Evolutionary conservation across 2,888 invertebrate species (phyloP), one percentile per base, ranked within the genome.

Genomic region (Agonopterix subpropinquella): DNA sequence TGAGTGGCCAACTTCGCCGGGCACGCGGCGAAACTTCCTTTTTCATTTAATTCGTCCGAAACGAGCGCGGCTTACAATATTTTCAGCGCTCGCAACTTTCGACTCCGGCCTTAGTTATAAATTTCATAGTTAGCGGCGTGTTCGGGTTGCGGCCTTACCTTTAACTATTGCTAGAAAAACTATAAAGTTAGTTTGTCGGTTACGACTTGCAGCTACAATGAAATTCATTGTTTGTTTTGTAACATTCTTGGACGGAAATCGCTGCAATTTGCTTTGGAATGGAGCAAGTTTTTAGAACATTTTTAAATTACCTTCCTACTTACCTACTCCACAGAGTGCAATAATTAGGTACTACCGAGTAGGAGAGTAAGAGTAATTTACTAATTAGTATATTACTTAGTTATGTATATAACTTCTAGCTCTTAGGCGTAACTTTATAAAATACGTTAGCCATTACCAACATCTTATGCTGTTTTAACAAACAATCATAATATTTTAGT

Each of bases 1-100:
- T 81, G 80, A 80, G 81, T 78, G 75, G 74, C 65, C 75, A 85
- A 86, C 83, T 85, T 85, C 71, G 77, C 70, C 80, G 73, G 74
- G 74, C 72, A 73, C 73, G 75, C 75, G 70, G 73, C 61, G 67
- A 72, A 85, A 87, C 83, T 86, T 85, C 76, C 76, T 80, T 86
- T 86, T 85, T 81, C 86, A 85, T 87, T 87, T 87, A 86, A 87
- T 86, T 86, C 81, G 77, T 70, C 77, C 77, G 76, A 81, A 86
- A 86, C 83, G 82, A 86, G 81, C 80, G 70, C 80, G 74, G 83
- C 78, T 85, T 83, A 83, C 84, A 81, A 86, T 86, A 86, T 86
- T 86, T 85, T 80, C 82, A 78, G 77, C 80, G 77, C 77, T 80
- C 63, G 73, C 73, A 85, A 85, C 80, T 83, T 82, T 80, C 73